Conservation (phyloP, 2,113 vertebrate genomes). For the Antechinus flavipes region DNA sequence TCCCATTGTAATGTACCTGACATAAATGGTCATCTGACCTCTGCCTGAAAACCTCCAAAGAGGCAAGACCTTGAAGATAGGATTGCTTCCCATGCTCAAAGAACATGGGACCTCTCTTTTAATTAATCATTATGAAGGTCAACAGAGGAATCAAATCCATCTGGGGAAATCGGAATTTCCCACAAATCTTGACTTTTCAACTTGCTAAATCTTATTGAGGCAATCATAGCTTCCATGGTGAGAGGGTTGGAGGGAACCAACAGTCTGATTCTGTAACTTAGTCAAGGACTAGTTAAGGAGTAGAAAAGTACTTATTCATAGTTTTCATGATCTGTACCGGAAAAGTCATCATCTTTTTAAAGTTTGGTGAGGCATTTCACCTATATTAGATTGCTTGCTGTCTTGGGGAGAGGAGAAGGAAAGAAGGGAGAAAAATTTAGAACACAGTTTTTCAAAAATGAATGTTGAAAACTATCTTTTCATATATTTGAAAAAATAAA, state of each 20-base stretch:
- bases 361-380: no score
- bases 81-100: background rate
- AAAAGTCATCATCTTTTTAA: background rate
- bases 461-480: no score
- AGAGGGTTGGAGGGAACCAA: background rate
- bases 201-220: background rate
- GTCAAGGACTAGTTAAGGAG: background rate
- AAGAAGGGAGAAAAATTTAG: no score
- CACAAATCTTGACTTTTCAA: background rate
- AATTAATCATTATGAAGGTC: background rate
- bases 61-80: background rate
- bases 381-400: no score
- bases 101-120: no score
- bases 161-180: background rate
- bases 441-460: no score
- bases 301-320: background rate
- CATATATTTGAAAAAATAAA: no score
- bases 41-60: background rate
- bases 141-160: background rate
- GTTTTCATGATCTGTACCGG: background rate
- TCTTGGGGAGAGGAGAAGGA: no score
- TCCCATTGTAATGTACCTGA: background rate
- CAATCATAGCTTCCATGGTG: background rate
- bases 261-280: background rate
- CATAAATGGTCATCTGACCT: background rate